phyloP scores from a whole-genome alignment of 2,113 vertebrate genomes.

The Dasypus novemcinctus region DNA sequence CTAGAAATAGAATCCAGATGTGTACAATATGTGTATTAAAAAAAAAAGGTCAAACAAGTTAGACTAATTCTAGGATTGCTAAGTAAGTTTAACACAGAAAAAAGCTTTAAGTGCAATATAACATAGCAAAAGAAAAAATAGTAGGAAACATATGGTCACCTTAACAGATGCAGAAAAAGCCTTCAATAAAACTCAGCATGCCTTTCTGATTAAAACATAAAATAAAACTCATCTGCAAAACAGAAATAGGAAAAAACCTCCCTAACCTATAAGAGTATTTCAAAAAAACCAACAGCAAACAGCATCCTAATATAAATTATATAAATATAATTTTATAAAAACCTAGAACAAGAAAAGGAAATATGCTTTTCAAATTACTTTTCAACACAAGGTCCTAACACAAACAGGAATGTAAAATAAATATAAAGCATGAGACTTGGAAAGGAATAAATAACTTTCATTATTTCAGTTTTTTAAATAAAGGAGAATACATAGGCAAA shows the following conservation, averaged over 20 bases:
- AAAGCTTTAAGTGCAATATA: background rate
- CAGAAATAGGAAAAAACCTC: background rate
- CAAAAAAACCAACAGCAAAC: background rate
- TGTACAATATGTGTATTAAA: background rate
- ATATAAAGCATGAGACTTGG: background rate
- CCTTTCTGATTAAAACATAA: background rate
- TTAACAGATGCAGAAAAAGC: background rate
- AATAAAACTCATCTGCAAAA: background rate
- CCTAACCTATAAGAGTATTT: background rate
- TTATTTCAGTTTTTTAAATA: background rate
- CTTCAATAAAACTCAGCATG: background rate
- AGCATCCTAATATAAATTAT: background rate
- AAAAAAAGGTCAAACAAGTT: background rate
- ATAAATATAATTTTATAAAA: background rate
- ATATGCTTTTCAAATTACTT: background rate
- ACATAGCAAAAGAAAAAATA: background rate
- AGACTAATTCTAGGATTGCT: background rate
- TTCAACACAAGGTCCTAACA: too few relatives aligned
- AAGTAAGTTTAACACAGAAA: background rate
- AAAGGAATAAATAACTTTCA: background rate
- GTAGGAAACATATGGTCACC: accelerated
- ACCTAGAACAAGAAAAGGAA: background rate
- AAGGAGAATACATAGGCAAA: background rate
- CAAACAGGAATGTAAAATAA: background rate
- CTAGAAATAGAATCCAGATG: slow-evolving; percentile 66